Evolutionary conservation across 1,140 invertebrate species (phyloP).

Genomic region (Pseudomyrmex flavicornis): DNA sequence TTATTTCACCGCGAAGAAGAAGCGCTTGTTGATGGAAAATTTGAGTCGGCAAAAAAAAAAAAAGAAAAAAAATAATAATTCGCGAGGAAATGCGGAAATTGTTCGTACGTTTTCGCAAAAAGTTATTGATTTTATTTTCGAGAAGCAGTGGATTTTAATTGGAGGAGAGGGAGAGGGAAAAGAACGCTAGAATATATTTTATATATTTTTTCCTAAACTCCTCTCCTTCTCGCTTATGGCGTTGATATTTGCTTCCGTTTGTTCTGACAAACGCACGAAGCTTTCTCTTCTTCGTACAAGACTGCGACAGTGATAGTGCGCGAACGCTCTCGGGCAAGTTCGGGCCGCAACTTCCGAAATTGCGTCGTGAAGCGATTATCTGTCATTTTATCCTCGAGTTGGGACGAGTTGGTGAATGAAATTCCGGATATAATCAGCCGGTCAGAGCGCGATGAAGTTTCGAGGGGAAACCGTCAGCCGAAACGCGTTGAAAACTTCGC

Average conservation of each 20-base stretch:
- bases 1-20: neutral
- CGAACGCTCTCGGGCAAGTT: slow-evolving; percentile 48
- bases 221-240: neutral
- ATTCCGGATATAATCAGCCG: slow-evolving; percentile 52
- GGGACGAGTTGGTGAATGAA: slow-evolving; percentile 41
- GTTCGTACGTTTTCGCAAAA: neutral
- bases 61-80: neutral
- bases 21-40: neutral
- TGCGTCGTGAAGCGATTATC: slow-evolving; percentile 55
- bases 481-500: slow-evolving; percentile 40
- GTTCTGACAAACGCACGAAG: neutral
- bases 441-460: slow-evolving; percentile 35
- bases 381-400: slow-evolving; percentile 47
- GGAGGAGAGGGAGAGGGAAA: no score
- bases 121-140: neutral
- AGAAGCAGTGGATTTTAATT: slow-evolving; percentile 14
- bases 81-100: neutral
- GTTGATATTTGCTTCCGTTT: neutral
- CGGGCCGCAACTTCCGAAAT: slow-evolving; percentile 48
- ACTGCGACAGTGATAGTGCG: slow-evolving; percentile 39
- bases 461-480: slow-evolving; percentile 53
- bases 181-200: neutral
- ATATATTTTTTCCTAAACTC: no score
- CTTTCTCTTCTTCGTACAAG: neutral
- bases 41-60: neutral